Percentiles rank a stretch among this genome's conserved stretches.
Evolutionary conservation across 35 echinoderm and acorn worm species (phyloP).

Genomic region (Strongylocentrotus purpuratus): DNA sequence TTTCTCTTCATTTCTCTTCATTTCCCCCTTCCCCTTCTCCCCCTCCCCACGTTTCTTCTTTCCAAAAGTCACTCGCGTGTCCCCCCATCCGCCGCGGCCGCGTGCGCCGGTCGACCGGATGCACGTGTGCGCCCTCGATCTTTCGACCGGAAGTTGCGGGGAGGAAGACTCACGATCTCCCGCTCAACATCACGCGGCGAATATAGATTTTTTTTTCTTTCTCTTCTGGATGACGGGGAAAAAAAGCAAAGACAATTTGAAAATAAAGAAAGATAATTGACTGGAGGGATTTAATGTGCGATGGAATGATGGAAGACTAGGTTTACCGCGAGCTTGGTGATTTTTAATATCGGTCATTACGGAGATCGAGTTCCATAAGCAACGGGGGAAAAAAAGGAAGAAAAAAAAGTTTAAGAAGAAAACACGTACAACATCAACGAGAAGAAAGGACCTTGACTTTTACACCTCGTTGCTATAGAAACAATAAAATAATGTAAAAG

Average conservation of each 20-base stretch:
- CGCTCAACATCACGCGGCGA: neutral
- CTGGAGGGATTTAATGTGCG: neutral
- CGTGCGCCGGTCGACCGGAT: constrained; percentile 8
- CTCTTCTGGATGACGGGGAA: neutral
- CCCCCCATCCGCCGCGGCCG: neutral
- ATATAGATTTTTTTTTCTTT: constrained; percentile 7
- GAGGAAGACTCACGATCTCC: constrained; percentile 28
- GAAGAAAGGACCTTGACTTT: too few relatives aligned
- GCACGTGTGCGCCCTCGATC: constrained; percentile 35
- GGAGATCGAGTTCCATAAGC: neutral
- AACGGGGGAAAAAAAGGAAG: neutral
- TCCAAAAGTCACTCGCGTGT: constrained; percentile 14
- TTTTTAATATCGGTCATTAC: neutral
- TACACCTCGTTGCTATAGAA: too few relatives aligned
- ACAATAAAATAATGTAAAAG: too few relatives aligned
- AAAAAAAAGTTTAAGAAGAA: neutral
- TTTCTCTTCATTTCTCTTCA: constrained; percentile 22
- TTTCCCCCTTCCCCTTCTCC: constrained; percentile 17
- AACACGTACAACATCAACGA: neutral
- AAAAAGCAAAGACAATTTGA: constrained; percentile 18
- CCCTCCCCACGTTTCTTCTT: neutral
- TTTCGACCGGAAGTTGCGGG: constrained; percentile 36
- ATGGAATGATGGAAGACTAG: constrained; percentile 29
- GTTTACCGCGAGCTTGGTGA: neutral
- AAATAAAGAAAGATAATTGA: constrained; percentile 40